Conservation (phyloP, 2,113 vertebrate species). For the Leucopsar rothschildi region DNA sequence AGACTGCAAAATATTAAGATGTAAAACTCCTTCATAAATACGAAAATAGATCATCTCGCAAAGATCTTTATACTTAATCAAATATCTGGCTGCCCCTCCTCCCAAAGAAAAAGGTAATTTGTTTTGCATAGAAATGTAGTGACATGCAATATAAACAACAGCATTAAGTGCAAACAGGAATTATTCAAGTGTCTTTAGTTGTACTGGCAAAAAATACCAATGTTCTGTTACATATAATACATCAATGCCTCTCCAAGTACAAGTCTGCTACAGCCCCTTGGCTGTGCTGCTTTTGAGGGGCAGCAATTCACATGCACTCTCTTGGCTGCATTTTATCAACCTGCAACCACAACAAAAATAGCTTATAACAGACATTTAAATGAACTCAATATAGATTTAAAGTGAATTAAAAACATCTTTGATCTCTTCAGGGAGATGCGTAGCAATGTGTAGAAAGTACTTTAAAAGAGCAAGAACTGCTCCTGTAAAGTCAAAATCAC, state of each 20-base stretch:
- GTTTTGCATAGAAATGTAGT: conserved; percentile 95
- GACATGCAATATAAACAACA: conserved; percentile 76
- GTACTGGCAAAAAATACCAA: conserved; percentile 76
- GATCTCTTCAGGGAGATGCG: conserved; percentile 9
- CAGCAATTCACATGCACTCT: conserved; percentile 39
- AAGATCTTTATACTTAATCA: conserved; percentile 78
- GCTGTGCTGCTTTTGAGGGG: conserved; percentile 16
- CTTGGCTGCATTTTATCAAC: conserved; percentile 31
- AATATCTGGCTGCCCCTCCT: conserved; percentile 73
- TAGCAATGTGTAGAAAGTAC: conserved; percentile 12
- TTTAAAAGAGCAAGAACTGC: conserved; percentile 49
- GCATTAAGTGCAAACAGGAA: conserved; percentile 82
- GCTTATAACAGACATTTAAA: conserved; percentile 57
- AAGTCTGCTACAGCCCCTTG: conserved; percentile 18
- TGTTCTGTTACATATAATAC: conserved; percentile 46
- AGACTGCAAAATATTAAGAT: conserved; percentile 87
- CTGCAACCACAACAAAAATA: conserved; percentile 51
- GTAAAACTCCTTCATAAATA: conserved; percentile 90
- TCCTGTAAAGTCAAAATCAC: conserved; percentile 15
- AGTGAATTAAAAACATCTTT: conserved; percentile 47
- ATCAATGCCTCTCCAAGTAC: conserved; percentile 8
- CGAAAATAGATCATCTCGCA: conserved; percentile 85
- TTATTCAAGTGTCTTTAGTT: conserved; percentile 82
- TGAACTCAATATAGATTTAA: conserved; percentile 22
- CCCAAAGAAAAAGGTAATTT: conserved; percentile 47